Base-by-base conservation (phyloP, 2,113 vertebrate species). In the Tringa solitaria region DNA sequence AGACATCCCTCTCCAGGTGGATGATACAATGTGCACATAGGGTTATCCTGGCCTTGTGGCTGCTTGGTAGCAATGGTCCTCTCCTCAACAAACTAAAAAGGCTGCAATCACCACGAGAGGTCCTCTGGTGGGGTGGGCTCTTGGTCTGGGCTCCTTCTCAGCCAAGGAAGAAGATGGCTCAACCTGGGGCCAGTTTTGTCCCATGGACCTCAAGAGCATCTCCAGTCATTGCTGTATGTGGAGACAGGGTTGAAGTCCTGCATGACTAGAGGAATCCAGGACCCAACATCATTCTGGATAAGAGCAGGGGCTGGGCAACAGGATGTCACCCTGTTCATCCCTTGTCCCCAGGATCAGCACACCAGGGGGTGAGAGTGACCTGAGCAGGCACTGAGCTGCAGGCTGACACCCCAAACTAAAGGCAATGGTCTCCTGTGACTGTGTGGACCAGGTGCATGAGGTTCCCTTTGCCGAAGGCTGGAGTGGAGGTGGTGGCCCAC, bases 241-340 rank as follows among this genome's bases (percentile, higher is more conserved):
- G 64, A 74, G 30, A 51, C 6, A 32, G 45, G 8, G 32, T 2
- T 4, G 20, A 77, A 89, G 59, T 61, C 67, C 63, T 21, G 11
- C 0, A 0, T 9, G 24, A 80, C 16, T 60, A 84, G 37, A 91
- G 33, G 60, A 80, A 88, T 90, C 67, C 84, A 63, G 53, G 57
- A 73, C 15, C 32, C 46, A 32, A 0, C 0, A 0, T 46, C 0
- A 0, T 19, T 50, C n/a, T 32, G 51, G 28, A 7, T 4, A 90
- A 72, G 35, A 82, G 75, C 39, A 46, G 54, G 35, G 39, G 14
- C 26, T 0, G 0, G 48, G 26, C 20, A 35, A 32, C 11, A 46
- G 39, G 39, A 50, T 33, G 33, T 18, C 67, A 68, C 23, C 67
- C 46, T 48, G 46, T 48, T 48, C 21, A 21, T 48, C 33, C 45